These are phyloP conservation scores for Nowickia ferox DNA, from an alignment of 2,888 invertebrate genomes.

Conservation along the genomic window DNA sequence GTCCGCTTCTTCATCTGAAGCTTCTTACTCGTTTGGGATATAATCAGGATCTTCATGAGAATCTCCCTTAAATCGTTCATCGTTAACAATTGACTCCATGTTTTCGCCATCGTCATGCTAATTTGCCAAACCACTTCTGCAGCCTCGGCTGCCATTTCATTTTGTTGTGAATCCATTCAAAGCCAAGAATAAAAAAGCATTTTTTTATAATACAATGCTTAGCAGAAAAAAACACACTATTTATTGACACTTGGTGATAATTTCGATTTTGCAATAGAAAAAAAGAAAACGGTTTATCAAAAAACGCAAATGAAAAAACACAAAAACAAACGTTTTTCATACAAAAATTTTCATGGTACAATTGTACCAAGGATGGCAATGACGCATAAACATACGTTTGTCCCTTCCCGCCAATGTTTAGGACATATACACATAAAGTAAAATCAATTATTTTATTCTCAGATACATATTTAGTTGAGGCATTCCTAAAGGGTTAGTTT, in stretches of 20 bases:
- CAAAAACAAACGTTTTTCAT: neutral
- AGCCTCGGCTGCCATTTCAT: neutral
- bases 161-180: neutral
- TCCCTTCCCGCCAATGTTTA: neutral
- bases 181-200: neutral
- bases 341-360: neutral
- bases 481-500: no score
- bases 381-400: no score
- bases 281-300: no score
- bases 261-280: no score
- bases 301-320: neutral
- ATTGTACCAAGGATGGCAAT: neutral
- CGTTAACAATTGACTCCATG: neutral
- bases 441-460: neutral
- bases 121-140: neutral
- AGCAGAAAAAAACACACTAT: no score
- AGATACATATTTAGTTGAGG: neutral
- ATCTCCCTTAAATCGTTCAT: neutral
- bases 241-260: no score
- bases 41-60: neutral
- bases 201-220: neutral
- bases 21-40: neutral
- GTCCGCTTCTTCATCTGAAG: neutral
- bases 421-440: neutral
- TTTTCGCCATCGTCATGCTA: neutral